Base-by-base conservation (phyloP, 2,888 invertebrate genomes). In the Tanypteryx hageni region DNA sequence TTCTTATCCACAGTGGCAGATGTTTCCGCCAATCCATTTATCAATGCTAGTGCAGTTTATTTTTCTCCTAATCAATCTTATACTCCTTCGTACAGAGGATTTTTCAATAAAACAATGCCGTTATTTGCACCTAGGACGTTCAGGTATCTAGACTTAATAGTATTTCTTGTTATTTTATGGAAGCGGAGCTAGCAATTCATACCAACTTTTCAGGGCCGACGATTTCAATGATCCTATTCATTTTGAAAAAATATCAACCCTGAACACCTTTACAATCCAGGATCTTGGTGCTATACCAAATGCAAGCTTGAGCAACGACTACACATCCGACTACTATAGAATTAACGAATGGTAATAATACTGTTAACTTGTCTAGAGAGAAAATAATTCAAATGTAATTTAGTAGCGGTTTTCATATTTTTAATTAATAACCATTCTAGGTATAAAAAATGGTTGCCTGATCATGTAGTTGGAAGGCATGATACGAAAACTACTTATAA, bases 171-270 rank as follows among this genome's bases (percentile, higher is more conserved):
- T 85, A 10, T 56, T 83, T 59, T 16, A 9, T 13, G 3, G 57
- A n/a, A 2, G 11, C 27, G 14, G 31, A 64, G 5, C 56, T 68
- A 13, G 3, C 18, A n/a, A 9, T 56, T 81, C 0, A 16, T 14
- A 27, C 31, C 94, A 93, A 94, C 94, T 82, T 94, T 94, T 59
- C 93, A 96, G 99, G 93, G 97, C 97, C 59, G 99, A 99, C 94
- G 99, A 99, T 95, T 99, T 98, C 94, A 99, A 99, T 94, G 99
- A 99, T 95, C 99, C 99, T 0, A 98, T 99, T 92, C 99, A 99
- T 95, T 95, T 98, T 94, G 98, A 99, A 95, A 97, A 99, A 94
- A 98, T 99, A 94, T 99, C 99, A 0, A 99, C 99, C 0, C 96
- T 99, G 94, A 98, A 98, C 94, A 99, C 99, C 0, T 98, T 99